Evolutionary conservation across 1,140 invertebrate species (phyloP).

Genomic region (Diprion similis): DNA sequence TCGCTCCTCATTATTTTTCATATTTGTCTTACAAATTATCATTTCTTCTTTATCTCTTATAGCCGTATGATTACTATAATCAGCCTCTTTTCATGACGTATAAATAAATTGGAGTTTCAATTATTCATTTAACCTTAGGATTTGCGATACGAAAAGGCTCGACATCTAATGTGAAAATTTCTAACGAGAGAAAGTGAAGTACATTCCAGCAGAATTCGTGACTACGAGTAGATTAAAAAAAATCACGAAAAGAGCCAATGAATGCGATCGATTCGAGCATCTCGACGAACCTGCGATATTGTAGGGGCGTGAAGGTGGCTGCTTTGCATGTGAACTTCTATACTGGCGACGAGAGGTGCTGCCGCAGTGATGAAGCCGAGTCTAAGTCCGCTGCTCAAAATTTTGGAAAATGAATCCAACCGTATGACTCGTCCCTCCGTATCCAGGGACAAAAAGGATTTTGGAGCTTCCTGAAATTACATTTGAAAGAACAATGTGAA

Average conservation of each 20-base stretch:
- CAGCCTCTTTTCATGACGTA: no score
- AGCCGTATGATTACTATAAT: no score
- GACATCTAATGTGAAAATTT: no score
- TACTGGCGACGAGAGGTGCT: conserved; percentile 64
- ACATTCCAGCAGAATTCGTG: not conserved
- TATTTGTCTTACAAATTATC: not conserved
- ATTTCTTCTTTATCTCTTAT: not conserved
- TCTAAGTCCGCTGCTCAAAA: conserved; percentile 75
- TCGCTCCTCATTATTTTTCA: conserved; percentile 3
- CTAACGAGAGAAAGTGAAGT: no score
- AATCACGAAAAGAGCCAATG: not conserved
- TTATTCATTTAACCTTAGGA: no score
- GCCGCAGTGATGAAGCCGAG: conserved; percentile 77
- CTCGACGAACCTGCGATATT: conserved; percentile 70
- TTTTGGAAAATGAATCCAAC: conserved; percentile 83
- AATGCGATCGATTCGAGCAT: not conserved
- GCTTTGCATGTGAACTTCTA: conserved; percentile 77
- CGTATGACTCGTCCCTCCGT: conserved; percentile 78
- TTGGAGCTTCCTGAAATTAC: conserved; percentile 60
- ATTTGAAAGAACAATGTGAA: not conserved
- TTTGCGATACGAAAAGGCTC: no score
- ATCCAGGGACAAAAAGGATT: conserved; percentile 78
- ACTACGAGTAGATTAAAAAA: not conserved
- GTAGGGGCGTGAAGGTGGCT: conserved; percentile 77
- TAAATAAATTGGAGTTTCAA: no score